Base-by-base conservation (phyloP, 2,113 vertebrate species). In the Todiramphus saurophagus region DNA sequence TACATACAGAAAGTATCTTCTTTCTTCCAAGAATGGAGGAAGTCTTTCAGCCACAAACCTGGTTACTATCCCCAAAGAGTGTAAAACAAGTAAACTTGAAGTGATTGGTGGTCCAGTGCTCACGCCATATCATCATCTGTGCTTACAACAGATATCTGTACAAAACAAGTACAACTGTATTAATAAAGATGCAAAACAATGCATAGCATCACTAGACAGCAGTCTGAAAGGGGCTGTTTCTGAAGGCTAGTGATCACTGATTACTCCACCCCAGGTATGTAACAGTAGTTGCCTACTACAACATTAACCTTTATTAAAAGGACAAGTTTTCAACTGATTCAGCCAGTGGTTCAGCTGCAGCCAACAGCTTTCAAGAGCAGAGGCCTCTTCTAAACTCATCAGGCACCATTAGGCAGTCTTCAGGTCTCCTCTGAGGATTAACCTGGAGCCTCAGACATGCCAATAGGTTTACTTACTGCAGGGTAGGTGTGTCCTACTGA, bases 401-500 rank as follows among this genome's bases (percentile, higher is more conserved):
- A 27, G 31, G 0, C 56, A 74, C 19, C 4, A 53, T 50, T n/a
- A 50, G 6, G 31, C 33, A 69, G 16, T 50, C 25, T 66, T 35
- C 27, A 31, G 33, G 13, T 37, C 59, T 72, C 56, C 44, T 50
- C 33, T 27, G 41, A 58, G 28, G 15, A 86, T 31, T 70, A 74
- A 41, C 25, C 9, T 27, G 8, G 11, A 72, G 35, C 10, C 11
- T 88, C 63, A 78, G 13, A 17, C 7, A 62, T 30, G 11, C 48
- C n/a, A 87, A 78, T 2, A 80, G 17, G 43, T 58, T 79, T 72
- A 98, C 99, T 99, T 98, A 99, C 99, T 62, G 99, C 99, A 73
- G 99, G 99, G 94, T 99, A 99, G 0, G 99, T 99, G 97, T 99
- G 99, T 83, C 99, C 99, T 27, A 99, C 99, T 72, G 98, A 99